Evolutionary conservation across 2,888 invertebrate species (phyloP), one percentile per base, ranked within the genome.

Genomic region (Acleris sparsana): DNA sequence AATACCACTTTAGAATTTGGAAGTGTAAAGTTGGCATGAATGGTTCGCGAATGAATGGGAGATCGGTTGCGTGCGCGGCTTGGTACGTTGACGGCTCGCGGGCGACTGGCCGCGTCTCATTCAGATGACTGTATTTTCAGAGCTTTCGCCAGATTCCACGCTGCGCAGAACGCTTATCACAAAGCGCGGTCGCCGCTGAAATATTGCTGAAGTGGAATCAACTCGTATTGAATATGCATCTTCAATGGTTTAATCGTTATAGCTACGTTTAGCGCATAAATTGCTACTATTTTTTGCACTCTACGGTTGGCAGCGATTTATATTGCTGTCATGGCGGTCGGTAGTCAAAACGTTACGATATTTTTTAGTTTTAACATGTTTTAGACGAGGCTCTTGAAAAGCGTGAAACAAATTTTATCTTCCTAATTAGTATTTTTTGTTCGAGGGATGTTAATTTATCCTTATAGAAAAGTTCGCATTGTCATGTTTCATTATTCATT

Each of bases 111-210:
- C 22, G 20, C 51, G 39, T 39, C 59, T 70, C 71, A 67, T 71
- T 74, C 68, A 73, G 73, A 77, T 75, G 72, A 48, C 61, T 66
- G 66, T 66, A 66, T 66, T 69, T 77, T 72, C 72, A 73, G 78
- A 76, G 76, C 79, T 78, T 77, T 76, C 63, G 70, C 71, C 73
- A 76, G 70, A 70, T 71, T 75, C 71, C 76, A 57, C 43, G 80
- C 80, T 84, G 84, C 84, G 84, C 84, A 83, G 77, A 71, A 69
- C 73, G 62, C 68, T 66, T 66, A 62, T 62, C 65, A 61, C 60
- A 65, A 49, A 55, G 44, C 65, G 58, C 63, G 60, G 55, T 55
- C 59, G 49, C 53, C 59, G 51, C 65, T 65, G 60, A 65, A 61
- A 61, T 65, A 65, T 61, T 53, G 52, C 48, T 62, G 61, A 62